Percentiles rank a stretch among this genome's conserved stretches.
These are phyloP conservation scores for Anguilla obscura DNA, from an alignment of 2,797 vertebrate species.

Conservation along the genomic window DNA sequence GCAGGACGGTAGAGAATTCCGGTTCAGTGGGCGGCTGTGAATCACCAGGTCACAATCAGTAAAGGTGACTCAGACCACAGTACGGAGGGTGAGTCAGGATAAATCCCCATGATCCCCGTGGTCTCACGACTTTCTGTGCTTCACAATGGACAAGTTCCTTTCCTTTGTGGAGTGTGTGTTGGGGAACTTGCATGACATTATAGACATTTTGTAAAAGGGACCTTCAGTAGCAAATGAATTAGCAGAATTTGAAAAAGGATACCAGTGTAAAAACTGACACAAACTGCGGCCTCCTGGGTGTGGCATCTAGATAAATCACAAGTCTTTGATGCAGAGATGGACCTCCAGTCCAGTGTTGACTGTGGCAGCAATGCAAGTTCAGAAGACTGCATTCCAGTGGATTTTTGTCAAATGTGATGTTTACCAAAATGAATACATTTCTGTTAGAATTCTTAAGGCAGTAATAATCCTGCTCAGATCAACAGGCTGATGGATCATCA, in stretches of 20 bases:
- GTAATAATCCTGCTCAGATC: no score
- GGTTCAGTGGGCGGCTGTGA: not conserved
- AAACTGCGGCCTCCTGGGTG: not conserved
- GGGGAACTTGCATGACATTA: conserved; percentile 46
- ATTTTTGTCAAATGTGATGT: no score
- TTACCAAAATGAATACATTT: no score
- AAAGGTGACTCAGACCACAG: conserved; percentile 24
- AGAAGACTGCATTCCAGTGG: not conserved
- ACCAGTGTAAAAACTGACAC: not conserved
- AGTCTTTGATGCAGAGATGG: not conserved
- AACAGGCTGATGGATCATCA: no score
- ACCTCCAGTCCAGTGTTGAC: not conserved
- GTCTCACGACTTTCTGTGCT: conserved; percentile 53
- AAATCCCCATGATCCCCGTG: conserved; percentile 48
- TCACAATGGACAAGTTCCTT: conserved; percentile 70
- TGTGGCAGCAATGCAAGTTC: not conserved
- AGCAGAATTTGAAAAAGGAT: not conserved
- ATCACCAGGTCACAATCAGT: conserved; percentile 20
- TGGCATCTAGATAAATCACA: not conserved
- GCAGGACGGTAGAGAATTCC: conserved; percentile 23
- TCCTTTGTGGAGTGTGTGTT: conserved; percentile 69
- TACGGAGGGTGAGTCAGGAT: conserved; percentile 47
- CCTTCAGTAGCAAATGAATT: not conserved
- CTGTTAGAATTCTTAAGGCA: no score
- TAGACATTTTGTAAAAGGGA: not conserved